A percentile compares a stretch with the other conserved stretches of the same genome.
Conservation (phyloP, 1,140 invertebrate species). For the Listronotus oregonensis region DNA sequence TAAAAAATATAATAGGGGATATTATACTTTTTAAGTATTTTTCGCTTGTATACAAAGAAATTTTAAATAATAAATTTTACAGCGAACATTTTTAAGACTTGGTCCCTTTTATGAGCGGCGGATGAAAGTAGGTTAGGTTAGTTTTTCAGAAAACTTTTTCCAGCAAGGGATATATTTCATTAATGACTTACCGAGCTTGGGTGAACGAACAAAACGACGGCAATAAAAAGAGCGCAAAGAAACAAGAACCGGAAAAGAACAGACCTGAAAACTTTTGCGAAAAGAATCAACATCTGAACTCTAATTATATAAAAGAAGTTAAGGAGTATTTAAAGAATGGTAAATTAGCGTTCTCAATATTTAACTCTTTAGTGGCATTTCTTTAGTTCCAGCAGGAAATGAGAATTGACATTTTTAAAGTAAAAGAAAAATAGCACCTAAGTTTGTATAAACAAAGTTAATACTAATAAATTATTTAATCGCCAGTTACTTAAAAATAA, state of each 20-base stretch:
- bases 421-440: slow-evolving; percentile 11
- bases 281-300: slow-evolving; percentile 23
- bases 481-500: too few relatives aligned
- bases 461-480: too few relatives aligned
- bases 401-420: slow-evolving; percentile 16
- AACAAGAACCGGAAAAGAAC: slow-evolving; percentile 25
- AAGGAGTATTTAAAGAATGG: slow-evolving; percentile 27
- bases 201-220: slow-evolving; percentile 15
- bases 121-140: too few relatives aligned
- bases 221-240: slow-evolving; percentile 15
- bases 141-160: slow-evolving; percentile 5
- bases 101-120: too few relatives aligned
- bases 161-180: slow-evolving; percentile 15
- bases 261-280: slow-evolving; percentile 23
- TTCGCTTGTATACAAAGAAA: too few relatives aligned
- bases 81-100: too few relatives aligned
- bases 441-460: slow-evolving; percentile 2
- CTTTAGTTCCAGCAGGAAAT: slow-evolving; percentile 29
- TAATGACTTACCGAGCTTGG: slow-evolving; percentile 21
- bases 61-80: too few relatives aligned
- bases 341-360: slow-evolving; percentile 29
- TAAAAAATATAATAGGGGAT: too few relatives aligned
- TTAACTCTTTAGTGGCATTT: slow-evolving; percentile 26
- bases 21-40: too few relatives aligned
- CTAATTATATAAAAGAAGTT: slow-evolving; percentile 31